A percentile compares a stretch with the other conserved stretches of the same genome.
phyloP scores from a whole-genome alignment of 2,113 vertebrate genomes.

The Psophia crepitans region DNA sequence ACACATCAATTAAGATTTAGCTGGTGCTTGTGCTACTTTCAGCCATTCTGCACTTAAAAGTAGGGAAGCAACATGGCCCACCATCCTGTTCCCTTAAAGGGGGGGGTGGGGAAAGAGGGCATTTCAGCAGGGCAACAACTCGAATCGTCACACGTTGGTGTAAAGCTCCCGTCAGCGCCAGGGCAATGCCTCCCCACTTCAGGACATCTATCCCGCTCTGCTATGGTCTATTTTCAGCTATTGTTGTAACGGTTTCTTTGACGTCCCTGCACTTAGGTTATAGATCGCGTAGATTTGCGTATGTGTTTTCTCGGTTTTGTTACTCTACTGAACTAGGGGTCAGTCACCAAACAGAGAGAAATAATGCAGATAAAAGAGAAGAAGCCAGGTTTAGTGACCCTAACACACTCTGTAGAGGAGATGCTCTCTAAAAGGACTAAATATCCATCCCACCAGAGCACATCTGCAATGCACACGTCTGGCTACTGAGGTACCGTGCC shows the following conservation, averaged over 20 bases:
- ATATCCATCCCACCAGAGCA: neutral
- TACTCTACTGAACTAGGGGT: neutral
- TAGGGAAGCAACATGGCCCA: neutral
- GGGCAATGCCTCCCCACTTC: neutral
- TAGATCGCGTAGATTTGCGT: neutral
- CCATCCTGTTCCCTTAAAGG: neutral
- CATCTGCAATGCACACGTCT: neutral
- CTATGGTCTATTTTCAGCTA: neutral
- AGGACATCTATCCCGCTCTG: neutral
- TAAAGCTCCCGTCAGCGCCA: neutral
- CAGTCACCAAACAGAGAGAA: neutral
- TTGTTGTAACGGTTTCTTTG: neutral
- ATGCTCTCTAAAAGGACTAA: neutral
- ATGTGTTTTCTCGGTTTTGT: neutral
- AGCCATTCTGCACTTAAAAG: neutral
- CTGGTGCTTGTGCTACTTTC: neutral
- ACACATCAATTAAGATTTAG: neutral
- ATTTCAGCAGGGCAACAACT: neutral
- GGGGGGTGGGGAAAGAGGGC: neutral
- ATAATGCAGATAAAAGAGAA: neutral
- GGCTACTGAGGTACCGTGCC: neutral
- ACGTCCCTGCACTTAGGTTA: neutral
- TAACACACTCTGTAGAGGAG: neutral
- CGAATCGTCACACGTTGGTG: neutral
- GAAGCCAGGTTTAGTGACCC: neutral